A percentile compares a stretch with the other conserved stretches of the same genome.
Evolutionary conservation across 2,888 invertebrate species (phyloP).

Genomic region (Oscheius sp.): DNA sequence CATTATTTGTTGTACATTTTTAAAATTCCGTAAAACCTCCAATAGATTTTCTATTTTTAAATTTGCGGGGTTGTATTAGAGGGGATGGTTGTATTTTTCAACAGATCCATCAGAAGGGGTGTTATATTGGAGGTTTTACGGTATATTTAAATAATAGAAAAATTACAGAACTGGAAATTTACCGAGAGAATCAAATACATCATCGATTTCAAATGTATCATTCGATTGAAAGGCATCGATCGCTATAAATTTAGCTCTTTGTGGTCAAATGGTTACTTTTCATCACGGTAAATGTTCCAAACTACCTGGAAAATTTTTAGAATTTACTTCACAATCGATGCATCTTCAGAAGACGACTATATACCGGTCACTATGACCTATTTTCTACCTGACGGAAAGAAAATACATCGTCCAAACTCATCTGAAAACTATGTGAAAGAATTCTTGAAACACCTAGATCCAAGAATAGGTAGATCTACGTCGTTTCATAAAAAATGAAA

Average conservation of each 20-base stretch:
- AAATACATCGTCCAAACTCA: conserved; percentile 15
- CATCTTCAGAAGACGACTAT: conserved; percentile 14
- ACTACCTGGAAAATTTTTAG: background rate
- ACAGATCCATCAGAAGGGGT: too few relatives aligned
- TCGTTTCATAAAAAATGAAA: background rate
- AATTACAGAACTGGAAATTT: conserved; percentile 21
- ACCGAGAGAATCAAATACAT: conserved; percentile 12
- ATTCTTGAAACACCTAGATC: conserved; percentile 4
- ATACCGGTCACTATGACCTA: conserved; percentile 26
- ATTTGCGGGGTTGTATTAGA: too few relatives aligned
- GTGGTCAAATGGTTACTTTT: conserved; percentile 27
- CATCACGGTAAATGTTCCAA: conserved; percentile 9
- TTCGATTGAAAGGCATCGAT: conserved; percentile 14
- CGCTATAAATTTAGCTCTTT: conserved; percentile 27
- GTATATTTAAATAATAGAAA: background rate
- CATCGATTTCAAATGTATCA: conserved; percentile 27
- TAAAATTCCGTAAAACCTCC: too few relatives aligned
- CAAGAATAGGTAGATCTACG: background rate
- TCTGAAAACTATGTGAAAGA: background rate
- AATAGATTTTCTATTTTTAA: too few relatives aligned
- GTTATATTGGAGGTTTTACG: too few relatives aligned
- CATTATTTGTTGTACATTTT: too few relatives aligned
- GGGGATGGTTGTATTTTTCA: too few relatives aligned
- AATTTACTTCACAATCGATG: conserved; percentile 28
- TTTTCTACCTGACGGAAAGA: conserved; percentile 27